These are phyloP conservation scores for Noctua janthina DNA, from an alignment of 2,888 invertebrate species.

Conservation along the genomic window DNA sequence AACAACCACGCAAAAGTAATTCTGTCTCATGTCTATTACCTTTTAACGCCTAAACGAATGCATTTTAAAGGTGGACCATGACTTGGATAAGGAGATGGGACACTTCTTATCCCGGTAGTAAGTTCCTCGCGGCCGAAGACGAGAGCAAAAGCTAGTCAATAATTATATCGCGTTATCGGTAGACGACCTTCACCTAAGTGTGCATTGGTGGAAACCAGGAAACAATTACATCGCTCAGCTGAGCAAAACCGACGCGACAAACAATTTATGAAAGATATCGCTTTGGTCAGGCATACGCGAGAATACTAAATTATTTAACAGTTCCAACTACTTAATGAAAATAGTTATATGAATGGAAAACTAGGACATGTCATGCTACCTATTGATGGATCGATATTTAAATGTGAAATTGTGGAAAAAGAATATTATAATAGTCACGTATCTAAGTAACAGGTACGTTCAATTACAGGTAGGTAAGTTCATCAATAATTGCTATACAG, in stretches of 20 bases:
- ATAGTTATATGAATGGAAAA: neutral
- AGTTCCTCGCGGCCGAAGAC: neutral
- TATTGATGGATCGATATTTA: neutral
- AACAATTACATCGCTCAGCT: slow-evolving; percentile 32
- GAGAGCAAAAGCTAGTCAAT: neutral
- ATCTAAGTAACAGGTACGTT: neutral
- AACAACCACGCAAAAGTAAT: no score
- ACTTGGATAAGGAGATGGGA: neutral
- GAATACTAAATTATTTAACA: neutral
- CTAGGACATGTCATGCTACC: neutral
- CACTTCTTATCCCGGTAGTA: no score
- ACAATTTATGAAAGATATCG: neutral
- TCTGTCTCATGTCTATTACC: no score
- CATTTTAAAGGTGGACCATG: neutral
- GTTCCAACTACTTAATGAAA: neutral
- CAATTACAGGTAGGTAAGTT: neutral
- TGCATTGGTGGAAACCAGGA: slow-evolving; percentile 35
- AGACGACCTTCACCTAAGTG: slow-evolving; percentile 14
- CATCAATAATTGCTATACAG: no score
- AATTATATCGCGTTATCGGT: neutral
- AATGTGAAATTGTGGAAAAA: neutral
- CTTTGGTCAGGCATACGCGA: neutral
- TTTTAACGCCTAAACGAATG: no score
- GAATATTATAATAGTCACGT: neutral
- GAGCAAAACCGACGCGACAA: slow-evolving; percentile 34